Evolutionary conservation across 2,113 vertebrate genomes (phyloP).

Genomic region (Danionella cerebrum): DNA sequence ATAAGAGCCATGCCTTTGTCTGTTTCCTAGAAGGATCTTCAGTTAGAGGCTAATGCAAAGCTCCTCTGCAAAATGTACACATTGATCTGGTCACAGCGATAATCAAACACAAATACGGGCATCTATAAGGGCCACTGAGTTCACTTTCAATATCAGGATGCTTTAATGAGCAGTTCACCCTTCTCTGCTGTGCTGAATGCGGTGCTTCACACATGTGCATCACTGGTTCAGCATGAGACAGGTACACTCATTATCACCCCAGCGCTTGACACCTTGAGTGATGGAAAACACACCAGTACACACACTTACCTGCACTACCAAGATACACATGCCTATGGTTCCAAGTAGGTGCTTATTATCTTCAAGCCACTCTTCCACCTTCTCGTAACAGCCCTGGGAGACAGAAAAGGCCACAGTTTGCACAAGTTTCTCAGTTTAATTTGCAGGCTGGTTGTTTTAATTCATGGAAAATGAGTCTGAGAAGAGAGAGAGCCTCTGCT

Average conservation of each 20-base stretch:
- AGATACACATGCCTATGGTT: slow-evolving; percentile 84
- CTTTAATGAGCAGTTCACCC: neutral
- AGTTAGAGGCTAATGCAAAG: neutral
- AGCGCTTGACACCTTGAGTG: neutral
- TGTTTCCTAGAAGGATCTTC: neutral
- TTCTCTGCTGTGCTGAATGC: neutral
- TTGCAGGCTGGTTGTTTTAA: neutral
- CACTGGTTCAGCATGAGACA: slow-evolving; percentile 8
- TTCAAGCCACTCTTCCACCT: slow-evolving; percentile 87
- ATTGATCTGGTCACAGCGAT: neutral
- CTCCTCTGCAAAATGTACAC: neutral
- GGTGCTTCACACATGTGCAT: neutral
- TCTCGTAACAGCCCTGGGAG: slow-evolving; percentile 86
- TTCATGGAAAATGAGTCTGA: neutral
- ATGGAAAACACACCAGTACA: slow-evolving; percentile 1
- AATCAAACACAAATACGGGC: neutral
- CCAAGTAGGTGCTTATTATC: slow-evolving; percentile 90
- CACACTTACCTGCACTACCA: slow-evolving; percentile 84
- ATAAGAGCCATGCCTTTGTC: neutral
- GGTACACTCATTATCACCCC: slow-evolving; percentile 19
- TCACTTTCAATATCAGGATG: neutral
- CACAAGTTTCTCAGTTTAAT: neutral
- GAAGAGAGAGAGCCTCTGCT: neutral
- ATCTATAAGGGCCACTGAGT: neutral
- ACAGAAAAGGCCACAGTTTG: neutral